Evolutionary conservation across 1,140 invertebrate species (phyloP).

Genomic region (Paralvinella palmiformis): DNA sequence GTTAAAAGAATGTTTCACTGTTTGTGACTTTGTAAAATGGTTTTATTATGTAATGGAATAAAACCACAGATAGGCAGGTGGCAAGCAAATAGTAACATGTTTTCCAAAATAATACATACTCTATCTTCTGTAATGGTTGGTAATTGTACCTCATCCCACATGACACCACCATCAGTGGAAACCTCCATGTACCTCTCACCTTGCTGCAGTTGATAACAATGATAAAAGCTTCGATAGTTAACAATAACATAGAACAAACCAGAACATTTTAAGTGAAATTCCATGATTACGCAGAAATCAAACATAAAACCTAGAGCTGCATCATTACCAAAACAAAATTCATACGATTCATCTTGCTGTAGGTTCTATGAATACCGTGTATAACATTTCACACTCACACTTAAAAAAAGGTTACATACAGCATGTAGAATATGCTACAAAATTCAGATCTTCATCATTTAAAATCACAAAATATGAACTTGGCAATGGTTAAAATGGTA

Average conservation of each 20-base stretch:
- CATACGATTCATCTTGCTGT: background rate
- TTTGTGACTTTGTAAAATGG: background rate
- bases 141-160: constrained; percentile 37
- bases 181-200: constrained; percentile 29
- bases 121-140: constrained; percentile 38
- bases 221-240: background rate
- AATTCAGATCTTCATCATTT: too few species aligned
- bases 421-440: too few species aligned
- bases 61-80: background rate
- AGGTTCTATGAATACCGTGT: too few species aligned
- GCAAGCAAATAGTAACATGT: background rate
- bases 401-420: too few species aligned
- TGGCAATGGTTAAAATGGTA: too few species aligned
- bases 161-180: constrained; percentile 36
- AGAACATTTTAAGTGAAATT: background rate
- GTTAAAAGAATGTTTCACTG: background rate
- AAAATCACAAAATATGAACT: too few species aligned
- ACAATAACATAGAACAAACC: background rate
- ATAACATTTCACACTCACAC: too few species aligned
- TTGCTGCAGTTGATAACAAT: background rate
- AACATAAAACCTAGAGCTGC: background rate
- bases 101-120: constrained; percentile 24
- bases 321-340: background rate
- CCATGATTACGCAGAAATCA: background rate
- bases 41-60: background rate